These are phyloP conservation scores for Phengaris alcon DNA, from an alignment of 2,888 invertebrate species.

Conservation along the genomic window DNA sequence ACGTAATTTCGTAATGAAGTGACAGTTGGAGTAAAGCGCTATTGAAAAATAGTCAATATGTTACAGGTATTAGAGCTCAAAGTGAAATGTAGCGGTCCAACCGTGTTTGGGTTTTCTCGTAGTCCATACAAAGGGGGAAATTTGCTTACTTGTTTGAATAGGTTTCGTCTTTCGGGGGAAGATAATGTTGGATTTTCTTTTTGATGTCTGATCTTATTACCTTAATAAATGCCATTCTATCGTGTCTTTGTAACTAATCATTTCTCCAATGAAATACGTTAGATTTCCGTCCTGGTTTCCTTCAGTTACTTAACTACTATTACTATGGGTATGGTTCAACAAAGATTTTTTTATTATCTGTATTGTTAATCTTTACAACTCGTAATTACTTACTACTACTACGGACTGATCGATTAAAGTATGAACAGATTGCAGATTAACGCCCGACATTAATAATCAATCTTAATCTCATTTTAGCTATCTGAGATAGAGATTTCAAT, in stretches of 20 bases:
- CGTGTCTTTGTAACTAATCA: constrained; percentile 24
- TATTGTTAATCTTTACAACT: too few relatives aligned
- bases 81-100: constrained; percentile 46
- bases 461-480: too few relatives aligned
- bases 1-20: constrained; percentile 2
- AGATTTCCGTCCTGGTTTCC: not conserved
- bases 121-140: constrained; percentile 59
- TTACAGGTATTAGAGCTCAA: constrained; percentile 47
- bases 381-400: too few relatives aligned
- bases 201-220: constrained; percentile 29
- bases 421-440: too few relatives aligned
- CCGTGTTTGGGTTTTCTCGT: constrained; percentile 55
- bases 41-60: not conserved
- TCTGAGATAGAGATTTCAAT: too few relatives aligned
- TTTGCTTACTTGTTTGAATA: constrained; percentile 55
- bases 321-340: not conserved
- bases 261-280: constrained; percentile 6
- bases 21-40: not conserved
- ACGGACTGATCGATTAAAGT: too few relatives aligned
- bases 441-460: too few relatives aligned
- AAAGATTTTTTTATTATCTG: too few relatives aligned
- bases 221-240: constrained; percentile 27
- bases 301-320: not conserved
- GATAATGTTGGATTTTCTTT: constrained; percentile 40
- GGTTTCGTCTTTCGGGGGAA: constrained; percentile 51